These are phyloP conservation scores for Chrysoperla carnea DNA, from an alignment of 1,140 invertebrate species.

Conservation along the genomic window DNA sequence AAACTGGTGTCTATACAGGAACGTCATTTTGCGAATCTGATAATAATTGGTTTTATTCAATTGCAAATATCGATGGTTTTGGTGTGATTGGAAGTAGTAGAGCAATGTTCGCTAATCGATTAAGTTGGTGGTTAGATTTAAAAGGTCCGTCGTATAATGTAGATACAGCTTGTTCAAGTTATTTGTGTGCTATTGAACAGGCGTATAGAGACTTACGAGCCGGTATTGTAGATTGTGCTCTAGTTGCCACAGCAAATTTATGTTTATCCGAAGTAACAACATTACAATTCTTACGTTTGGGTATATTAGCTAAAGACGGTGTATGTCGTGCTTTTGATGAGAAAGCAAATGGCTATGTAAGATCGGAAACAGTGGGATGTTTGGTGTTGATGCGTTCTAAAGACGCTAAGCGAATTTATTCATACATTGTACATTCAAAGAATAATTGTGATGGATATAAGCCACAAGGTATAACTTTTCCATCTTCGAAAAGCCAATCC, in stretches of 20 bases:
- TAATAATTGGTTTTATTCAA: conserved; percentile 20
- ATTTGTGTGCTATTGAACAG: conserved; percentile 13
- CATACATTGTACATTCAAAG: conserved; percentile 29
- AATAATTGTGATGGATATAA: conserved; percentile 74
- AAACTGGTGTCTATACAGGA: conserved; percentile 51
- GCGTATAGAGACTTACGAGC: conserved; percentile 30
- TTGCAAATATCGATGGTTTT: conserved; percentile 34
- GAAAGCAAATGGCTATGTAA: conserved; percentile 29
- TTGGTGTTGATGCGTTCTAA: conserved; percentile 32
- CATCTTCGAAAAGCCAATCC: conserved; percentile 67
- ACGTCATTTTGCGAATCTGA: conserved; percentile 40
- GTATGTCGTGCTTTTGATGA: conserved; percentile 48
- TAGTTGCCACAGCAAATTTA: conserved; percentile 36
- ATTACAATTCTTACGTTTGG: conserved; percentile 25
- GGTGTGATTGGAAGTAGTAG: too few species aligned
- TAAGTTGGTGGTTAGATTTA: conserved; percentile 44
- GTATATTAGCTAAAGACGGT: conserved; percentile 22
- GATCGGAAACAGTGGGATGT: conserved; percentile 30
- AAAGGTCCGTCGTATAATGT: conserved; percentile 31
- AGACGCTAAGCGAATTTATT: conserved; percentile 58
- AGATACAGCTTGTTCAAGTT: conserved; percentile 36
- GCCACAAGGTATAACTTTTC: conserved; percentile 70
- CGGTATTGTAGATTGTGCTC: conserved; percentile 35
- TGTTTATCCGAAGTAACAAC: conserved; percentile 33
- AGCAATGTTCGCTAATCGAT: conserved; percentile 48